Evolutionary conservation across 2,113 vertebrate genomes (phyloP).

Genomic region (Panurus biarmicus): DNA sequence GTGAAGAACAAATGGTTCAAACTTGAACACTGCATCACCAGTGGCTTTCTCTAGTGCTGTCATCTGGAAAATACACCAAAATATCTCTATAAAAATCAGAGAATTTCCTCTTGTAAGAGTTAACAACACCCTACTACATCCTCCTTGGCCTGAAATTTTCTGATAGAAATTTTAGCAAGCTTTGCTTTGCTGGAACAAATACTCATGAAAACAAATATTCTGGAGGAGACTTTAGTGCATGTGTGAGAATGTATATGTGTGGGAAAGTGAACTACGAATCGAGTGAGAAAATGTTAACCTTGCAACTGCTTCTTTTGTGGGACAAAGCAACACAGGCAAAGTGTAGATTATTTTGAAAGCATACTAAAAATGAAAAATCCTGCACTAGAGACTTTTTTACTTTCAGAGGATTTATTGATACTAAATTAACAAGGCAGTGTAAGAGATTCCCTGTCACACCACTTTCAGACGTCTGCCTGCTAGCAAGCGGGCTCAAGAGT

Average conservation of each 20-base stretch:
- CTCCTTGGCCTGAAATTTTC: not conserved
- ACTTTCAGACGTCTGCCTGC: not conserved
- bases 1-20: slow-evolving; percentile 90
- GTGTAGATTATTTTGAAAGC: not conserved
- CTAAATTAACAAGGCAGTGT: not conserved
- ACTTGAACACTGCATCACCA: slow-evolving; percentile 82
- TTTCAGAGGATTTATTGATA: not conserved
- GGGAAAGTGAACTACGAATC: not conserved
- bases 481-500: not conserved
- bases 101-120: fast-evolving
- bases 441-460: not conserved
- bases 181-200: not conserved
- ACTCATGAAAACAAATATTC: not conserved
- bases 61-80: slow-evolving; percentile 60
- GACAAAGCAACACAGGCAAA: not conserved
- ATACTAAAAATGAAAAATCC: not conserved
- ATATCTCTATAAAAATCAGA: not conserved
- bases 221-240: not conserved
- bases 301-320: not conserved
- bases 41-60: slow-evolving; percentile 64
- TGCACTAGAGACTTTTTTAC: not conserved
- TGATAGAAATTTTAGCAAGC: not conserved
- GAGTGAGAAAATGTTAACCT: not conserved
- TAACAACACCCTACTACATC: not conserved
- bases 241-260: not conserved